Evolutionary conservation across 2,888 invertebrate genomes (phyloP), one percentile per base, ranked within the genome.

Genomic region (Girardia tigrina): DNA sequence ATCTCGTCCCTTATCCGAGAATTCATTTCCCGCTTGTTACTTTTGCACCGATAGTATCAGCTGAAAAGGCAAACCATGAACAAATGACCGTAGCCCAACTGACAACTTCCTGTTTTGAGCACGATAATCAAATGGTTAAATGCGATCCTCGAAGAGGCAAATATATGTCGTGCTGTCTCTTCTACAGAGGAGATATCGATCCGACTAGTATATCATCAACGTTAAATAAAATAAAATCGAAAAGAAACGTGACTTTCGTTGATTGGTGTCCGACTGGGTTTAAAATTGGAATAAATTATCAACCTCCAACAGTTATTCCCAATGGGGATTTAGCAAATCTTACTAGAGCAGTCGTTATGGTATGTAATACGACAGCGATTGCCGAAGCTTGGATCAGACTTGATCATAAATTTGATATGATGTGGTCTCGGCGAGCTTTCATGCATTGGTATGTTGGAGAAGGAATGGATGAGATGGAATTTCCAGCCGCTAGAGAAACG

Each of bases 1-100:
- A 81, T 75, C 77, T 81, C 72, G 80, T 80, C 20, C 81, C 80
- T 16, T 80, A 81, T 73, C 81, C 79, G 70, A 87, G 93, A 72
- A 92, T 94, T 79, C 93, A 94, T 84, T 92, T 91, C 84, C 91
- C 91, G 0, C 83, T 92, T 70, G 85, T 78, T 90, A 86, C 92
- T 1, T 92, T 92, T 83, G 80, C 81, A 16, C 81, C 81, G 26
- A 79, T 81, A 73, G 79, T 81, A 29, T 80, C 81, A 20, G 80
- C 81, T 23, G 81, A 80, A 76, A 81, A 81, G 77, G 81, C 81
- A n/a, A 80, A 80, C 78, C 81, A 81, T 70, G 81, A 81, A 77
- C 80, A 81, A 73, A 77, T 81, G 29, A 79, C 80, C n/a, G 80
- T 81, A 26, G 79, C 80, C 28, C 81, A 81, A 75, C 80, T 82